Base-by-base conservation (phyloP, 2,888 invertebrate species). In the Erpobdella octoculata region DNA sequence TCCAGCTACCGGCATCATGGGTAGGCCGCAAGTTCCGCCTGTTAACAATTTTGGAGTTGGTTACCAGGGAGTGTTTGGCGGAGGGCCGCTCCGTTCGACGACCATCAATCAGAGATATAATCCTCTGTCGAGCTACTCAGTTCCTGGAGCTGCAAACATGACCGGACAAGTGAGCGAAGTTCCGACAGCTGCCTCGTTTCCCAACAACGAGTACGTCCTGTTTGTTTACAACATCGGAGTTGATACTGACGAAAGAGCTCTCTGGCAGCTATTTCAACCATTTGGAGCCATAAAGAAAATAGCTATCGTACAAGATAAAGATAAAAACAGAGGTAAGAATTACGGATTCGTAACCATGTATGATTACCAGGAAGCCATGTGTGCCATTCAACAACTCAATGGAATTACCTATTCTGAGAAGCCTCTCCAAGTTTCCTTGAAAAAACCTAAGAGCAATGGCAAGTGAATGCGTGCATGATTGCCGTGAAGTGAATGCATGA, bases 281-380 rank as follows among this genome's bases (percentile, higher is more conserved):
- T 83, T 79, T 75, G 84, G 84, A 15, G 79, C 79, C n/a, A 81
- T 84, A 78, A 69, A 69, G 69, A 69, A 69, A 73, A 82, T 82
- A 72, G 81, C 61, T 35, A 62, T 62, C 8, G 38, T 70, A 38
- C 61, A 62, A 36, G 70, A 70, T 15, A 62, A 70, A 66, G 78
- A 79, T n/a, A 80, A 79, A 66, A 78, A 79, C 70, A 76, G 78
- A 62, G 80, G 81, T 69, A 83, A 83, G 76, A 83, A 83, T 8
- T 84, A 80, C 76, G 84, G 83, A 1, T 84, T 84, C 78, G 83
- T 84, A 15, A 83, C 83, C 28, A 83, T 84, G 83, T 77, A 79
- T 25, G 81, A 81, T 77, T 81, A 79, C 73, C 77, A 79, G 25
- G 83, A 83, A 72, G 84, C 83, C 25, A 76, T 79, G 67, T 78